Base-by-base conservation (phyloP, 2,113 vertebrate genomes). In the Poeciliopsis prolifica region DNA sequence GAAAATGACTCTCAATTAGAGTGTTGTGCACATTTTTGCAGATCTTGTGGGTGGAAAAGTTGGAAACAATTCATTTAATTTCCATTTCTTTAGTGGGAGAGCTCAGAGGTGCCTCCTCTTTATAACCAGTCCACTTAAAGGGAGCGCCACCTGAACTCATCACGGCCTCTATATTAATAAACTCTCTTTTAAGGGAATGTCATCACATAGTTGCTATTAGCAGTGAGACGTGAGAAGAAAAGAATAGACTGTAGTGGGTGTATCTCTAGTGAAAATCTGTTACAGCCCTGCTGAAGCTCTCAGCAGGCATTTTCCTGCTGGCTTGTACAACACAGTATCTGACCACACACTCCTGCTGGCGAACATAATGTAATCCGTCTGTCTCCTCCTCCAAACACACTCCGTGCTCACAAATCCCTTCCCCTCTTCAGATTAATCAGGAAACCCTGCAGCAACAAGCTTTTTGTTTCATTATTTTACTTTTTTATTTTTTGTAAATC, bases 361-460 rank as follows among this genome's bases (percentile, higher is more conserved):
- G 71, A 73, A 88, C 90, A 88, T 90, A 89, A 88, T 91, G 85
- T 65, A 70, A 82, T 82, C 80, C 80, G 78, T 83, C 90, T 85
- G 81, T 87, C 86, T 86, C 75, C 75, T 78, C 44, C 72, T 76
- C 75, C 63, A 48, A 35, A 13, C 72, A 35, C 75, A 68, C 54
- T 60, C 61, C 37, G 75, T 40, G 33, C 70, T 78, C 73, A 10
- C 68, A 73, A 78, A 68, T 9, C 30, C 72, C 67, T 81, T 72
- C 58, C 86, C 51, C 60, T 35, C 65, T n/a, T 79, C 29, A 26
- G 70, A 83, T 75, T 78, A 64, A 74, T 67, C 74, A 69, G 61
- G 72, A 69, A 71, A 72, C 74, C 61, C 58, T 30, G 28, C 75
- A 85, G 78, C 77, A 78, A 75, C 30, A 65, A 62, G 74, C 29